Evolutionary conservation across 2,113 vertebrate genomes (phyloP).

Genomic region (Phrynocephalus versicolor): DNA sequence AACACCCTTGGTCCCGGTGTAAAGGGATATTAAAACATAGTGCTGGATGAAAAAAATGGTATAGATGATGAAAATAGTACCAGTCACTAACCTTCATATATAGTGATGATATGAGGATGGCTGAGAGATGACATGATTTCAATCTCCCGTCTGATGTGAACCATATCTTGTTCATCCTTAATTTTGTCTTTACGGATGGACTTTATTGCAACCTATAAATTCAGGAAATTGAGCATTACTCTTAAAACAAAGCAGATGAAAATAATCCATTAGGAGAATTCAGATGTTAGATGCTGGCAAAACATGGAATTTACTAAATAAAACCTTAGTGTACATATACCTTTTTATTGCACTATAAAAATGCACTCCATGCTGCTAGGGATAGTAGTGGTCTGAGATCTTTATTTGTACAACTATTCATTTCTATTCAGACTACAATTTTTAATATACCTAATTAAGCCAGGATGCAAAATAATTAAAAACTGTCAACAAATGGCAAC

Average conservation of each 20-base stretch:
- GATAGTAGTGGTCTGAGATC: constrained; percentile 38
- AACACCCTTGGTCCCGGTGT: constrained; percentile 7
- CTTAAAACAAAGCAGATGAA: constrained; percentile 75
- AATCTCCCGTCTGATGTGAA: constrained; percentile 98
- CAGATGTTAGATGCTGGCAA: constrained; percentile 76
- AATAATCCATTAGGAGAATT: constrained; percentile 68
- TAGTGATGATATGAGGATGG: constrained; percentile 98
- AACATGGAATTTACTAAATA: constrained; percentile 64
- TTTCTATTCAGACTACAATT: background rate
- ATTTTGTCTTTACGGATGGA: constrained; percentile 99
- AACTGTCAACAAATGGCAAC: constrained; percentile 13
- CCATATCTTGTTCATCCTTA: constrained; percentile 99
- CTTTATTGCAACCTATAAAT: constrained; percentile 97
- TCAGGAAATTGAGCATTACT: constrained; percentile 81
- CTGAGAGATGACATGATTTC: constrained; percentile 98
- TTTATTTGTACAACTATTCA: constrained; percentile 16
- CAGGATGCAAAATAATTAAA: constrained; percentile 24
- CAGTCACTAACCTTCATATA: constrained; percentile 92
- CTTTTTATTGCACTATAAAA: constrained; percentile 55
- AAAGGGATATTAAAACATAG: constrained; percentile 56
- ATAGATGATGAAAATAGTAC: constrained; percentile 32
- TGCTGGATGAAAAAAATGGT: constrained; percentile 60
- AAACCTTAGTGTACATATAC: constrained; percentile 60
- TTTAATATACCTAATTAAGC: background rate
- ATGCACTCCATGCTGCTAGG: constrained; percentile 40